Percentiles rank a stretch among this genome's conserved stretches.
These are phyloP conservation scores for Erethizon dorsatum DNA, from an alignment of 2,797 vertebrate species.

Conservation along the genomic window DNA sequence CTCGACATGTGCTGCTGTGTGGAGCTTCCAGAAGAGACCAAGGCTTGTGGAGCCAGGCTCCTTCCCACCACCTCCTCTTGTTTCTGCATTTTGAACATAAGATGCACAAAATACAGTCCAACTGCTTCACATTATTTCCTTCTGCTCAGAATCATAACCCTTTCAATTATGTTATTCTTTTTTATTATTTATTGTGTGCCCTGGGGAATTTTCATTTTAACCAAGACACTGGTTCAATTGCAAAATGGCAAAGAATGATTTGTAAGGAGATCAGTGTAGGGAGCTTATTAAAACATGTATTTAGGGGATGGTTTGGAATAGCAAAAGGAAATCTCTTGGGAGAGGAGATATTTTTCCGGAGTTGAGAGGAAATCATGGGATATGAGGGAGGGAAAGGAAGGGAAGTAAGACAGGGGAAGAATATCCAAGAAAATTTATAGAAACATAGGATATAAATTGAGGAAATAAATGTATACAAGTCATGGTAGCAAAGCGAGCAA, in stretches of 20 bases:
- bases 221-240: conserved; percentile 83
- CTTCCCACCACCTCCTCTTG: background rate
- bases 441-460: conserved; percentile 58
- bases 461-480: conserved; percentile 39
- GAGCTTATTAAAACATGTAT: conserved; percentile 83
- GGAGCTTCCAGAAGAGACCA: background rate
- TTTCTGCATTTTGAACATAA: conserved; percentile 68
- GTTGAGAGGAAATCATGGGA: conserved; percentile 68
- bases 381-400: conserved; percentile 43
- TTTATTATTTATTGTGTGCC: conserved; percentile 84
- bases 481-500: conserved; percentile 26
- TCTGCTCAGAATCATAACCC: conserved; percentile 77
- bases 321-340: conserved; percentile 63
- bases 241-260: conserved; percentile 81
- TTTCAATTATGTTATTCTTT: conserved; percentile 78
- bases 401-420: background rate
- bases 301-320: conserved; percentile 75
- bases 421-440: conserved; percentile 51
- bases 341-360: conserved; percentile 63
- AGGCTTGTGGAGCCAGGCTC: background rate
- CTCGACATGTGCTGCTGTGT: background rate
- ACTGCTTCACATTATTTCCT: conserved; percentile 72
- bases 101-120: conserved; percentile 60
- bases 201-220: conserved; percentile 85
- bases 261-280: conserved; percentile 79